phyloP scores from a whole-genome alignment of 2,797 vertebrate species.

The Simalia tracyae region DNA sequence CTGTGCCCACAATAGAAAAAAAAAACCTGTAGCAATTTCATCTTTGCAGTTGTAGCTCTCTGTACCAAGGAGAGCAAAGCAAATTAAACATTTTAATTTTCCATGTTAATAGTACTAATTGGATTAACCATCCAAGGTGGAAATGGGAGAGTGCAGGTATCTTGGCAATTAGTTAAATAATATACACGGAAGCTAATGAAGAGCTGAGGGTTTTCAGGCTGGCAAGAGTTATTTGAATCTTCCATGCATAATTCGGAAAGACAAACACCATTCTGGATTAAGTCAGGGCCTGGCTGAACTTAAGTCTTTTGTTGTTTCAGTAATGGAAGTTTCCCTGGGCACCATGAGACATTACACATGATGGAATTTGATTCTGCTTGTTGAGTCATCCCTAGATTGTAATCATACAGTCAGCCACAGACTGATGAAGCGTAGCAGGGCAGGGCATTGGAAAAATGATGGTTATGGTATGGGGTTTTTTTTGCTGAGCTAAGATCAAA shows the following conservation, averaged over 20 bases:
- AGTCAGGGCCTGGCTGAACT: not conserved
- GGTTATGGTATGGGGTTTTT: conserved; percentile 30
- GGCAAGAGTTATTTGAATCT: conserved; percentile 18
- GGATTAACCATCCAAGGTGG: conserved; percentile 25
- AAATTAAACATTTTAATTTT: conserved; percentile 29
- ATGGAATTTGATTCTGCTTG: conserved; percentile 11
- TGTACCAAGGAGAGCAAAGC: not conserved
- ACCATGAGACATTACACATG: not conserved
- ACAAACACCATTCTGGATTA: conserved; percentile 17
- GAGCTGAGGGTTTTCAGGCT: conserved; percentile 33
- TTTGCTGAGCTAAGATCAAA: conserved; percentile 39
- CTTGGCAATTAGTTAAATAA: conserved; percentile 38
- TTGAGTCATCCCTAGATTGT: not conserved
- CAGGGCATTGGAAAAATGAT: not conserved
- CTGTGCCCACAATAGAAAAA: not conserved
- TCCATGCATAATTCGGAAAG: conserved; percentile 21
- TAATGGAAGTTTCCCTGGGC: not conserved
- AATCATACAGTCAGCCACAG: not conserved
- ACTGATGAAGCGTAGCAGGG: not conserved
- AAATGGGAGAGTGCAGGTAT: conserved; percentile 39
- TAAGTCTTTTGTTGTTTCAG: not conserved
- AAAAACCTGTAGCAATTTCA: not conserved
- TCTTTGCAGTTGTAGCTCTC: not conserved
- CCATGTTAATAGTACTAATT: conserved; percentile 24
- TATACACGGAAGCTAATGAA: not conserved